Conservation (phyloP, 92 coral and sea anemone species). For the Actinostola sp. region DNA sequence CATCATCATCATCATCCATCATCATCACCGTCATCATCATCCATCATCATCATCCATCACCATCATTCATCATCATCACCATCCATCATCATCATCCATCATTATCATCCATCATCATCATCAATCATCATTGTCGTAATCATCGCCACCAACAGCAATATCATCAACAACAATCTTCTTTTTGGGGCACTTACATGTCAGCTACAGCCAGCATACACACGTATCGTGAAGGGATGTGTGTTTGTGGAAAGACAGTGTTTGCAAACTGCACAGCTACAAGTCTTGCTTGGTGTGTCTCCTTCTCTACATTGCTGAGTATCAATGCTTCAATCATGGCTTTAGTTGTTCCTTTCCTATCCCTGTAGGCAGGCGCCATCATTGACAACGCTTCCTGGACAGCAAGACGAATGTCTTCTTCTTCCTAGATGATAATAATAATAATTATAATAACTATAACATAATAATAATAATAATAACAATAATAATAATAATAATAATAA, state of each 20-base stretch:
- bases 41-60: not conserved
- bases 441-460: not conserved
- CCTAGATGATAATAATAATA: constrained; percentile 25
- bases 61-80: not conserved
- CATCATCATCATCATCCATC: not conserved
- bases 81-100: not conserved
- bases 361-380: constrained; percentile 93
- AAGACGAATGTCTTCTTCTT: constrained; percentile 80
- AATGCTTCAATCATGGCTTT: constrained; percentile 83
- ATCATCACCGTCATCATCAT: too few relatives aligned
- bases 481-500: not conserved
- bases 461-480: not conserved
- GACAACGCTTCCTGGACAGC: constrained; percentile 93
- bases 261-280: constrained; percentile 98
- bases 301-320: constrained; percentile 81
- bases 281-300: constrained; percentile 90
- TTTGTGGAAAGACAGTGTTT: constrained; percentile 84
- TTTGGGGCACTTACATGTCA: constrained; percentile 72
- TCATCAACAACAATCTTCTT: not conserved
- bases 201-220: constrained; percentile 94
- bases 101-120: not conserved
- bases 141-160: not conserved
- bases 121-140: not conserved
- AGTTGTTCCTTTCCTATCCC: constrained; percentile 66
- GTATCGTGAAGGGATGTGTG: constrained; percentile 88